These are phyloP conservation scores for Drosophila seguyi DNA, from an alignment of 1,140 invertebrate species.

Conservation along the genomic window DNA sequence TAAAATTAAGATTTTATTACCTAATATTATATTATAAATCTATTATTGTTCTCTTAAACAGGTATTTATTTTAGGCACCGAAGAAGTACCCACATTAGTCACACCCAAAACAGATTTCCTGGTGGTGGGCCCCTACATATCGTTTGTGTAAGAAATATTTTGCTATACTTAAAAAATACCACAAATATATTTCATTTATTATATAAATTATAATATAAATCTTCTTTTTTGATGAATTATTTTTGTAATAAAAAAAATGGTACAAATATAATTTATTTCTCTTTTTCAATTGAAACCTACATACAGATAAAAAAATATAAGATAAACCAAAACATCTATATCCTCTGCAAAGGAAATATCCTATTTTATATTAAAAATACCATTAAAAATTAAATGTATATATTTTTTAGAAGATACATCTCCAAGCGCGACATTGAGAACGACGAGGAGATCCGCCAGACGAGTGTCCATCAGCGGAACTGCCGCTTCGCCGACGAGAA, in stretches of 20 bases:
- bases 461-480: conserved; percentile 86
- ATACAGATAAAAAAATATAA: no score
- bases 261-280: no score
- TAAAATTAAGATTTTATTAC: background rate
- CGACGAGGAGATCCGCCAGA: conserved; percentile 86
- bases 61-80: conserved; percentile 88
- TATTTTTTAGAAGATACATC: conserved; percentile 85
- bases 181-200: no score
- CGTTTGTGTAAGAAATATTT: conserved; percentile 85
- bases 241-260: no score
- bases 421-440: conserved; percentile 88
- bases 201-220: no score
- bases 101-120: conserved; percentile 87
- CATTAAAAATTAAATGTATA: background rate
- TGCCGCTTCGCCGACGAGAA: conserved; percentile 89
- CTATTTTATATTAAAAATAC: background rate
- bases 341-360: no score
- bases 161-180: no score
- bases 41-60: conserved; percentile 45
- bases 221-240: no score
- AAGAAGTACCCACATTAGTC: conserved; percentile 88
- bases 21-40: background rate
- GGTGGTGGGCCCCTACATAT: conserved; percentile 85
- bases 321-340: no score
- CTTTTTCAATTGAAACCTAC: no score